Evolutionary conservation across 2,888 invertebrate species (phyloP).

Genomic region (Diplolepis rosae): DNA sequence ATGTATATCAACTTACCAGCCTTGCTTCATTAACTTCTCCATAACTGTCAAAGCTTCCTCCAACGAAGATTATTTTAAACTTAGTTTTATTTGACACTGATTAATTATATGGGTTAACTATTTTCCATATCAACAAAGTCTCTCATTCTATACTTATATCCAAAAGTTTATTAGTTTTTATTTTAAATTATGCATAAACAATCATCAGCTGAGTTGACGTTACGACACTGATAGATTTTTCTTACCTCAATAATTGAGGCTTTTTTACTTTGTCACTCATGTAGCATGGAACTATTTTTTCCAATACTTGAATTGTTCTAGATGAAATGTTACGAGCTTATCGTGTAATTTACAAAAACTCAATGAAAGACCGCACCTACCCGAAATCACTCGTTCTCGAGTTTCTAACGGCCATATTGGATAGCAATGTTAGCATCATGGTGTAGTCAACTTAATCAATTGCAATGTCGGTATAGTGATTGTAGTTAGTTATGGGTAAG

Average conservation of each 20-base stretch:
- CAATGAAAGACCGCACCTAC: conserved; percentile 9
- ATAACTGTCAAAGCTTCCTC: background rate
- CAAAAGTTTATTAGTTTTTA: background rate
- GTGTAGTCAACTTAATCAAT: too few species aligned
- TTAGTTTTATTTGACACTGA: background rate
- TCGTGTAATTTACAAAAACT: background rate
- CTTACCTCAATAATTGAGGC: background rate
- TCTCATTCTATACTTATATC: background rate
- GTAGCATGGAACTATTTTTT: background rate
- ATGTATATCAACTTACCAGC: background rate
- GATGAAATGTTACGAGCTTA: background rate
- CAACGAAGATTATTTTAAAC: conserved; percentile 5
- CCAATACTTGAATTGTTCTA: background rate
- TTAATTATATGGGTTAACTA: background rate
- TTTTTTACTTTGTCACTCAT: background rate
- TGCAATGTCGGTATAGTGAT: too few species aligned
- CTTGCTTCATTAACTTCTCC: conserved; percentile 9
- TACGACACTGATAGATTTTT: background rate
- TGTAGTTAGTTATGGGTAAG: too few species aligned
- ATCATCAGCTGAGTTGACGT: conserved; percentile 18
- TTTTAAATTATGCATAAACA: conserved; percentile 2
- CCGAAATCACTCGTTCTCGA: background rate
- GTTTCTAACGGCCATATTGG: conserved; percentile 3
- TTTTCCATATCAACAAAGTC: background rate
- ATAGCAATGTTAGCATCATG: too few species aligned